These are phyloP conservation scores for Sisor rabdophorus DNA, from an alignment of 2,113 vertebrate genomes.

Conservation along the genomic window DNA sequence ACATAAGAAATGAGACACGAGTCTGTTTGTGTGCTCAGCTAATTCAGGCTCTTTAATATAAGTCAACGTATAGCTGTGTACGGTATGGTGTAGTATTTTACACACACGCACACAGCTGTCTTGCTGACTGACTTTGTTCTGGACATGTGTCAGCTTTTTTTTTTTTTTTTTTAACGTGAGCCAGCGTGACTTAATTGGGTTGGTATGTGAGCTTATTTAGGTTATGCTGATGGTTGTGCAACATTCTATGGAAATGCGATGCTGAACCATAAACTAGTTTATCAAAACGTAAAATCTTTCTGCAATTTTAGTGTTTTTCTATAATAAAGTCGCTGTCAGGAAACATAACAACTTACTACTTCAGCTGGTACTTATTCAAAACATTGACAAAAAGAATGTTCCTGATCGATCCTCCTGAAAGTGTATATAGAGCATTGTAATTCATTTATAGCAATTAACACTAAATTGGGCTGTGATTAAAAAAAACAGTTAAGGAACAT, in stretches of 20 bases:
- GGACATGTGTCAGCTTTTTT: conserved; percentile 9
- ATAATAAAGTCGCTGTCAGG: too few species aligned
- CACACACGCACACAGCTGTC: neutral
- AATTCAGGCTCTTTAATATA: neutral
- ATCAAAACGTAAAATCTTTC: too few species aligned
- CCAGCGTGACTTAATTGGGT: conserved; percentile 9
- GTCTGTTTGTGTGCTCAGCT: neutral
- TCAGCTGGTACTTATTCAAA: too few species aligned
- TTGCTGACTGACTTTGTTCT: neutral
- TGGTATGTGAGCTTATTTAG: conserved; percentile 4
- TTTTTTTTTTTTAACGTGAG: too few species aligned
- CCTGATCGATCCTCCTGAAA: too few species aligned
- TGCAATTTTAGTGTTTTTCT: too few species aligned
- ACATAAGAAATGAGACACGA: neutral
- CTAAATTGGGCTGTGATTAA: too few species aligned
- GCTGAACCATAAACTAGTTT: neutral
- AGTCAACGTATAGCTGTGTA: neutral
- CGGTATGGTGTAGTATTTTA: neutral
- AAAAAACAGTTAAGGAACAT: too few species aligned
- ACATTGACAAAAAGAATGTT: too few species aligned
- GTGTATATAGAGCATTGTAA: too few species aligned
- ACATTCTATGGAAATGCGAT: conserved; percentile 5
- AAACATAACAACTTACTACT: too few species aligned
- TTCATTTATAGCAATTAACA: too few species aligned
- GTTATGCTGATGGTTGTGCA: conserved; percentile 1